Conservation (phyloP, 2,113 vertebrate species). For the Pungitius pungitius region DNA sequence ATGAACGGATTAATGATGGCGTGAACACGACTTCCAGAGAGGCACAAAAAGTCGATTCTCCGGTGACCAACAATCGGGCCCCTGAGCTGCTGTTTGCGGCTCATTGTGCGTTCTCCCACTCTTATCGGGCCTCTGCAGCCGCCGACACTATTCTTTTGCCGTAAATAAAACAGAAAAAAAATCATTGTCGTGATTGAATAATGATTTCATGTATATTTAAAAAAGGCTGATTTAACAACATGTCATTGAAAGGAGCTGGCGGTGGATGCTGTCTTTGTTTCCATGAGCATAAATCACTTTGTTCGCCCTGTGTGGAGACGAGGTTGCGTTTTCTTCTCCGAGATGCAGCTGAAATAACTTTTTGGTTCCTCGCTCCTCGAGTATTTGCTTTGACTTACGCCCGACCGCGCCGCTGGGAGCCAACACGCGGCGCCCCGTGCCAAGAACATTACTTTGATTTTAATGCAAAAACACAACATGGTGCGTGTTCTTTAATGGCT, state of each 20-base stretch:
- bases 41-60: constrained; percentile 14
- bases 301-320: constrained; percentile 14
- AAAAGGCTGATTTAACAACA: constrained; percentile 57
- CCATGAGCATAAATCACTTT: constrained; percentile 47
- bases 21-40: constrained; percentile 22
- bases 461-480: constrained; percentile 58
- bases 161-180: constrained; percentile 63
- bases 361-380: constrained; percentile 51
- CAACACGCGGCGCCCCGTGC: background rate
- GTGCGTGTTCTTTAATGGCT: constrained; percentile 50
- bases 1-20: constrained; percentile 14
- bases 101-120: constrained; percentile 36
- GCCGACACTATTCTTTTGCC: constrained; percentile 55
- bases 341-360: constrained; percentile 62
- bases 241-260: constrained; percentile 58
- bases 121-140: constrained; percentile 67
- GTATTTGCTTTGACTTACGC: constrained; percentile 66
- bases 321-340: constrained; percentile 24
- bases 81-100: constrained; percentile 30
- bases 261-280: constrained; percentile 50
- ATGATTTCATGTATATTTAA: constrained; percentile 26
- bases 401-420: constrained; percentile 59
- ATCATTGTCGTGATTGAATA: constrained; percentile 58
- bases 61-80: constrained; percentile 38
- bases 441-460: constrained; percentile 54